These are phyloP conservation scores for Drosophila pseudotakahashii DNA, from an alignment of 2,888 invertebrate genomes.

Conservation along the genomic window DNA sequence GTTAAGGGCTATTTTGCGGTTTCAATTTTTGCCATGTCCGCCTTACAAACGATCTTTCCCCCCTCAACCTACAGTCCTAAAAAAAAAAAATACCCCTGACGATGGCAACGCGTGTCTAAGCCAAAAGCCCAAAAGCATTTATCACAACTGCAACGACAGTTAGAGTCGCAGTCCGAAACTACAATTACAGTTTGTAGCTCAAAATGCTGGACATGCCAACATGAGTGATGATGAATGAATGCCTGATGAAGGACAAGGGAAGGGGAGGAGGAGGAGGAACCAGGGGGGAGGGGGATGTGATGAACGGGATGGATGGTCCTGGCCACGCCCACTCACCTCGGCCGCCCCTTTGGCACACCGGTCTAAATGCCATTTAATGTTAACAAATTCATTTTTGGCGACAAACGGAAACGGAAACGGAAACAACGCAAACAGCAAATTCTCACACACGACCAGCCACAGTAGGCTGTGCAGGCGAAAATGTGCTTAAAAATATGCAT, in stretches of 20 bases:
- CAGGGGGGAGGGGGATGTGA: not conserved
- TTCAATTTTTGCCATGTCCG: conserved; percentile 13
- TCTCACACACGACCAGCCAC: conserved; percentile 19
- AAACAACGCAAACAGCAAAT: conserved; percentile 38
- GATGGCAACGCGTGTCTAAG: conserved; percentile 54
- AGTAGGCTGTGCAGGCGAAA: not conserved
- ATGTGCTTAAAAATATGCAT: not conserved
- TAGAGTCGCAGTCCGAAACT: conserved; percentile 20
- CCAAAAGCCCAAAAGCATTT: conserved; percentile 59
- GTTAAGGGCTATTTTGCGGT: conserved; percentile 16
- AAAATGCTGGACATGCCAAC: conserved; percentile 21
- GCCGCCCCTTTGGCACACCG: conserved; percentile 4
- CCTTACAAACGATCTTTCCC: conserved; percentile 48
- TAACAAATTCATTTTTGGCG: conserved; percentile 72
- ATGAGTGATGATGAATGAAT: conserved; percentile 52
- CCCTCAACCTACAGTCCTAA: not conserved
- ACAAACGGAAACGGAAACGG: conserved; percentile 65
- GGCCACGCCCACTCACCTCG: conserved; percentile 7
- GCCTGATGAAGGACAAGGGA: conserved; percentile 9
- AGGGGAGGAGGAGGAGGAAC: not conserved
- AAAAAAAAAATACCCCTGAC: not conserved
- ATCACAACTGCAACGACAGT: conserved; percentile 55
- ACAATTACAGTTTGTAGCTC: conserved; percentile 16
- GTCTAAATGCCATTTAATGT: conserved; percentile 64
- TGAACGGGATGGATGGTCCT: not conserved